Conservation (phyloP, 2,888 invertebrate genomes). For the Dermolepida albohirtum region DNA sequence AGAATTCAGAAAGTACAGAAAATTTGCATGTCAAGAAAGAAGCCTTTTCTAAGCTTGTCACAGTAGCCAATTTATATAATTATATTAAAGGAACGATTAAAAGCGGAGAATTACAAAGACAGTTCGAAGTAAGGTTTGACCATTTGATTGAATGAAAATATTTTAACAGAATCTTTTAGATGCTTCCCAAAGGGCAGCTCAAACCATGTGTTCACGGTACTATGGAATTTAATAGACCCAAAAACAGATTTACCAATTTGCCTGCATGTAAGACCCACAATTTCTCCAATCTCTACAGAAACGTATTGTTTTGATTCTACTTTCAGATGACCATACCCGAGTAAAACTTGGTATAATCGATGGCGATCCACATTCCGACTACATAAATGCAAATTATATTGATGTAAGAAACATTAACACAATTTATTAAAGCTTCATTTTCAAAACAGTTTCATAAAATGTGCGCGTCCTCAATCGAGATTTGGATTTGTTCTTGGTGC, state of each 20-base stretch:
- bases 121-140: constrained; percentile 56
- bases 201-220: constrained; percentile 62
- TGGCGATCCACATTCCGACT: constrained; percentile 64
- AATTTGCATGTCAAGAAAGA: too few species aligned
- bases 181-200: constrained; percentile 62
- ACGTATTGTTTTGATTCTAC: constrained; percentile 23
- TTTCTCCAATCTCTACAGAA: background rate
- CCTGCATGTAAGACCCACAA: constrained; percentile 61
- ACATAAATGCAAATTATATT: constrained; percentile 69
- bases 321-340: constrained; percentile 67
- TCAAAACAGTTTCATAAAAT: too few species aligned
- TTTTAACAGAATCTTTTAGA: constrained; percentile 51
- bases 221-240: constrained; percentile 61
- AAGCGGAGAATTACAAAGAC: constrained; percentile 57
- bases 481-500: too few species aligned
- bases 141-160: background rate
- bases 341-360: constrained; percentile 62
- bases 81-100: constrained; percentile 61
- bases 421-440: too few species aligned
- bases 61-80: constrained; percentile 59
- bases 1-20: too few species aligned
- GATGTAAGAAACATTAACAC: constrained; percentile 57
- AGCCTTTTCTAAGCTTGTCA: constrained; percentile 50
- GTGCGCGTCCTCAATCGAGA: too few species aligned
- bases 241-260: constrained; percentile 66